phyloP scores from a whole-genome alignment of 2,113 vertebrate genomes.

The Elephas maximus region DNA sequence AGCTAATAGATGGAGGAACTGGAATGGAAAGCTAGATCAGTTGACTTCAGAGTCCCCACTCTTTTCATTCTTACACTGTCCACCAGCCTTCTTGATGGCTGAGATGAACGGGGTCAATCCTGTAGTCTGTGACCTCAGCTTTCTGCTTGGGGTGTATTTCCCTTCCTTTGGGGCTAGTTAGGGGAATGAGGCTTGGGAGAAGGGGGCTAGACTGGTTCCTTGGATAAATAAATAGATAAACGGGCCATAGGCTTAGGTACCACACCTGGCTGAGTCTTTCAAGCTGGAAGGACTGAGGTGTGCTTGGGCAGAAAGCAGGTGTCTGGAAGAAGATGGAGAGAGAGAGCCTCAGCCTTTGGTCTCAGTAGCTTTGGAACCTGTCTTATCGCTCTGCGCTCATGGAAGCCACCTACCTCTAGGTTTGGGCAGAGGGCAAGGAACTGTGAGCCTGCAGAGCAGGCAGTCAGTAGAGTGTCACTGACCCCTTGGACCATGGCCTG shows the following conservation, averaged over 20 bases:
- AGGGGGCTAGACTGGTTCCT: not conserved
- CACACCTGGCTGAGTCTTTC: conserved; percentile 8
- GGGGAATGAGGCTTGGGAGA: conserved; percentile 5
- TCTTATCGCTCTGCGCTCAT: conserved; percentile 44
- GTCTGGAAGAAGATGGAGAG: not conserved
- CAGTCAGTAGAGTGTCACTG: not conserved
- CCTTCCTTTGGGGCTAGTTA: conserved; percentile 42
- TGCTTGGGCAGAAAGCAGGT: not conserved
- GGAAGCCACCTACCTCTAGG: not conserved
- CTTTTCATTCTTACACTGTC: not conserved
- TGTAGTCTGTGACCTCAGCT: not conserved
- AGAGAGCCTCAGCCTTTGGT: not conserved
- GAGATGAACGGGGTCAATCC: not conserved
- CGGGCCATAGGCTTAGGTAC: not conserved
- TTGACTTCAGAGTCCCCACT: not conserved
- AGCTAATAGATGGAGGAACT: not conserved
- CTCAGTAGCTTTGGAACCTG: not conserved
- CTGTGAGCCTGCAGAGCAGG: not conserved
- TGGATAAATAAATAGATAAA: not conserved
- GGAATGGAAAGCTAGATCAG: not conserved
- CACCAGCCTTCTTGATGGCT: not conserved
- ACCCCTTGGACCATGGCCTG: not conserved
- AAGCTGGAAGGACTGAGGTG: not conserved
- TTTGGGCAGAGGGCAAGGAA: not conserved
- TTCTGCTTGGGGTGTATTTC: not conserved